Evolutionary conservation across 2,797 vertebrate genomes (phyloP).

Genomic region (Apogon hyalosoma): DNA sequence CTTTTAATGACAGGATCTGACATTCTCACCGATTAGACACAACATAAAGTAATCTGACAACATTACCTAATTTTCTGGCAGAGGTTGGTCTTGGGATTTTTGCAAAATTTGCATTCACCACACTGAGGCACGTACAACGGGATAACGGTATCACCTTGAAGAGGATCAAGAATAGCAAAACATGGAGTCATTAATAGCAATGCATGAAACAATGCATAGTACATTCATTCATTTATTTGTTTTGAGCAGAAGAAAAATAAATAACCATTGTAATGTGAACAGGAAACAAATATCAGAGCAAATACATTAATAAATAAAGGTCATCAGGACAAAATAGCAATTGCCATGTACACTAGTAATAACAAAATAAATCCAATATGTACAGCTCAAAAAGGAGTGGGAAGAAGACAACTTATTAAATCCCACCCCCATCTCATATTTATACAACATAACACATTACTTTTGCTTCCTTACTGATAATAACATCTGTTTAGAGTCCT

Average conservation of each 20-base stretch:
- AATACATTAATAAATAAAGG: no score
- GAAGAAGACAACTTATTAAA: no score
- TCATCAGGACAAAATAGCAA: no score
- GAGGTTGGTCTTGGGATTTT: constrained; percentile 96
- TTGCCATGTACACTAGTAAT: no score
- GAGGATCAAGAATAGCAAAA: constrained; percentile 10
- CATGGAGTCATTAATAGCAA: background rate
- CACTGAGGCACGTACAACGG: constrained; percentile 95
- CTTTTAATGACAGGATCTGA: background rate
- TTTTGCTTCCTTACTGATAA: no score
- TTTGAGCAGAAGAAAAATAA: no score
- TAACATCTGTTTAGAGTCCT: no score
- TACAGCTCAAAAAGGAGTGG: no score
- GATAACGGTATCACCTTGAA: constrained; percentile 91
- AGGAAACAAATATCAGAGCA: no score
- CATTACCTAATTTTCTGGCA: constrained; percentile 97
- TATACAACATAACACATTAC: background rate
- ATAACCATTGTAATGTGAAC: no score
- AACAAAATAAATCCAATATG: no score
- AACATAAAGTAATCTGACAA: background rate
- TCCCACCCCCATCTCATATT: background rate
- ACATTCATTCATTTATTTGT: no score
- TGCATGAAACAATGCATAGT: background rate
- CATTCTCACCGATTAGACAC: background rate
- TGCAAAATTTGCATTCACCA: constrained; percentile 97